Conservation (phyloP, 2,113 vertebrate genomes). For the Gasterosteus nipponicus region DNA sequence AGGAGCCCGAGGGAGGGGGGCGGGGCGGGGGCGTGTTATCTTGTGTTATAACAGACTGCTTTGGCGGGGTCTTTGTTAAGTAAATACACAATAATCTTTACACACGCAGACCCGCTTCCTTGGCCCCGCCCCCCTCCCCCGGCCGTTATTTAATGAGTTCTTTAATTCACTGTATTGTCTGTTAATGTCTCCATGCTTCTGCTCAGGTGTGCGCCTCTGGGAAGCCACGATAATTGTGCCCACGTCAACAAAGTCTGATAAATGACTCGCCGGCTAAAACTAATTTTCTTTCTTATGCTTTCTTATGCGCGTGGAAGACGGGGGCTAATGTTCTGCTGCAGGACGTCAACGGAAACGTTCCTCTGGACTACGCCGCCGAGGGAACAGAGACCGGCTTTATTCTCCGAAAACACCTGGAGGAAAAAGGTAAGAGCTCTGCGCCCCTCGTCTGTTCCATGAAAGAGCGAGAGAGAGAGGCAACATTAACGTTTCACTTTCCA, state of each 20-base stretch:
- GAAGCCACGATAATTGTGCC: constrained; percentile 68
- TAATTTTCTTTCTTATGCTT: constrained; percentile 52
- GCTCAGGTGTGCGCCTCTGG: constrained; percentile 61
- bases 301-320: constrained; percentile 75
- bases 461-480: no score
- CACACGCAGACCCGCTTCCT: constrained; percentile 32
- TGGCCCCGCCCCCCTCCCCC: constrained; percentile 20
- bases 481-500: neutral
- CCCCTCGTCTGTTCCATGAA: neutral
- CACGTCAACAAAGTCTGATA: constrained; percentile 69
- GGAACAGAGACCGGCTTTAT: constrained; percentile 90
- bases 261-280: constrained; percentile 42
- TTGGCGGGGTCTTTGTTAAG: constrained; percentile 35
- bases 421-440: constrained; percentile 84
- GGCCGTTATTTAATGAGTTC: constrained; percentile 68
- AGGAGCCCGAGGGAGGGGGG: constrained; percentile 23
- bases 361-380: constrained; percentile 90
- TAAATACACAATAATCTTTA: constrained; percentile 74
- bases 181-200: constrained; percentile 49
- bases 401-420: constrained; percentile 89
- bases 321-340: constrained; percentile 93
- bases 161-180: constrained; percentile 70
- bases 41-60: constrained; percentile 23
- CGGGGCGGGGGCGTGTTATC: constrained; percentile 40
- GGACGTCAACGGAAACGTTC: constrained; percentile 90